Percentiles rank a stretch among this genome's conserved stretches.
Conservation (phyloP, 2,888 invertebrate species). For the Nomada lathburiana region DNA sequence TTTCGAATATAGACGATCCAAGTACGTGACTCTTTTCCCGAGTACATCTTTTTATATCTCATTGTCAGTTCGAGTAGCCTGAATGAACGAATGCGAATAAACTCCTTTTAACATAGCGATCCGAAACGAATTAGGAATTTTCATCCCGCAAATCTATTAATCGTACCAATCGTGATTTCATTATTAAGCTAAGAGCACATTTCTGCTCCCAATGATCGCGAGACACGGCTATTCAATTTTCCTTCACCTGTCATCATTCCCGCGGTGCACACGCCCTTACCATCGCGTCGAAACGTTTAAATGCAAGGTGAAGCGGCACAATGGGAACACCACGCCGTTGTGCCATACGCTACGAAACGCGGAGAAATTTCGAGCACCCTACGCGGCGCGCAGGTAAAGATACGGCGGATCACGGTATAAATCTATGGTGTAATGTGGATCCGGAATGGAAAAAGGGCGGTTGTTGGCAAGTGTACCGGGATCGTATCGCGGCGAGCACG, state of each 20-base stretch:
- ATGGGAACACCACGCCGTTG: background rate
- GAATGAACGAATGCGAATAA: too few species aligned
- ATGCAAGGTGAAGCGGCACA: background rate
- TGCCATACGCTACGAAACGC: background rate
- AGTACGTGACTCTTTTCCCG: too few species aligned
- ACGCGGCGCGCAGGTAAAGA: background rate
- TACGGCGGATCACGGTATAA: slow-evolving; percentile 21
- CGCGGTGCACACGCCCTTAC: background rate
- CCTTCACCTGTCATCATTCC: background rate
- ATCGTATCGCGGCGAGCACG: slow-evolving; percentile 46
- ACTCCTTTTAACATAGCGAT: too few species aligned
- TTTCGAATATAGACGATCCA: too few species aligned
- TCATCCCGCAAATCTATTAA: too few species aligned
- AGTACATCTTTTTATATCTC: too few species aligned
- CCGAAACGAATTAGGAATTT: too few species aligned
- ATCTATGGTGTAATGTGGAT: slow-evolving; percentile 52
- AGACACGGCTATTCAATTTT: too few species aligned
- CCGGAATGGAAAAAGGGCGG: slow-evolving; percentile 42
- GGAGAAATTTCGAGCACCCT: slow-evolving; percentile 10
- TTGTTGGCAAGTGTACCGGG: slow-evolving; percentile 56
- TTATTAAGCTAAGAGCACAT: too few species aligned
- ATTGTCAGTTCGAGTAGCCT: too few species aligned
- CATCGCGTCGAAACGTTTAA: background rate
- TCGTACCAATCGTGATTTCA: too few species aligned
- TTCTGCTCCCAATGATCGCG: too few species aligned